Conservation (phyloP, 2,113 vertebrate species). For the Aegotheles bennettii region DNA sequence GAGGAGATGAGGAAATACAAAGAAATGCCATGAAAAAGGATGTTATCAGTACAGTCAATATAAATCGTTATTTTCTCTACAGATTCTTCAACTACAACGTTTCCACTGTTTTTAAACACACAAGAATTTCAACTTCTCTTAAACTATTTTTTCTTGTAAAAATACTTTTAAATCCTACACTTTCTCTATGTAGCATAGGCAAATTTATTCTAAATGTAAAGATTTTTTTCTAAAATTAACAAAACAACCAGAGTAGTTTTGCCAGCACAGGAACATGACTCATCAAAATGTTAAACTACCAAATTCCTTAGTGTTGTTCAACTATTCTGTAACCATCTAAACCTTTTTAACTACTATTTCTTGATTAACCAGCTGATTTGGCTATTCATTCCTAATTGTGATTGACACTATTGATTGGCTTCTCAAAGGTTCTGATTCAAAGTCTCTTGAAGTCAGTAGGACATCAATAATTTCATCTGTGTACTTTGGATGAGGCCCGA, state of each 20-base stretch:
- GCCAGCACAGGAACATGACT: neutral
- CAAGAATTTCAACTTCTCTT: fast-evolving
- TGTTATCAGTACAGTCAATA: neutral
- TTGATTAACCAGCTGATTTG: neutral
- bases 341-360: neutral
- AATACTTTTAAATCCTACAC: neutral
- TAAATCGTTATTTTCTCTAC: neutral
- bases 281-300: neutral
- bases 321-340: neutral
- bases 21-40: neutral
- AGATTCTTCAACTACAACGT: neutral
- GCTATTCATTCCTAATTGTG: neutral
- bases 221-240: neutral
- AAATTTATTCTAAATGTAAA: neutral
- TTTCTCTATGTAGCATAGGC: neutral
- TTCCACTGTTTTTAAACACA: neutral
- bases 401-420: neutral
- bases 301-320: neutral
- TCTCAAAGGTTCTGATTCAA: neutral
- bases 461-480: neutral
- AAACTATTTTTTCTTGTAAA: neutral
- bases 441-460: neutral
- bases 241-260: neutral
- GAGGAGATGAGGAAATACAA: neutral
- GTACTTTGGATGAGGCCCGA: neutral